These are phyloP conservation scores for Larimichthys crocea DNA, from an alignment of 2,113 vertebrate species.

Conservation along the genomic window DNA sequence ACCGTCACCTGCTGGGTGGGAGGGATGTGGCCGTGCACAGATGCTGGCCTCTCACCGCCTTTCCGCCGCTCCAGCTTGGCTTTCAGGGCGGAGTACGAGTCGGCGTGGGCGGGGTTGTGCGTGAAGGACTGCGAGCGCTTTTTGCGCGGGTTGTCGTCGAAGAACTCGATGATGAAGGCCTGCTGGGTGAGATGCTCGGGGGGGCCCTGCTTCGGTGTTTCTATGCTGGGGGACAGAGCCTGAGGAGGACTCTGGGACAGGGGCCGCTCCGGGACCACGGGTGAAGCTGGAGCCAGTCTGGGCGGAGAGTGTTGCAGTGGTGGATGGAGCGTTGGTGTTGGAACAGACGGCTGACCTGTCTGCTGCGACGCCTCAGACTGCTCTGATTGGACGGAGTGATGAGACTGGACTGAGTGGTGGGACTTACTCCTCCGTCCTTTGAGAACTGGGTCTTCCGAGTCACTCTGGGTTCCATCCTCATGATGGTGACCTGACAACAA, in stretches of 20 bases:
- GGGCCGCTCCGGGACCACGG: constrained; percentile 30
- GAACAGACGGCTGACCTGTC: not conserved
- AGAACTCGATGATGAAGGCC: constrained; percentile 98
- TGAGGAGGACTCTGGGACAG: constrained; percentile 61
- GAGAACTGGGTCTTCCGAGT: constrained; percentile 89
- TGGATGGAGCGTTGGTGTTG: constrained; percentile 28
- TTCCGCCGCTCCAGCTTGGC: constrained; percentile 89
- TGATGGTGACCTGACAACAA: constrained; percentile 89
- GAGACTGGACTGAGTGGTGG: constrained; percentile 59
- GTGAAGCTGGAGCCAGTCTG: constrained; percentile 26
- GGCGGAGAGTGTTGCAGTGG: constrained; percentile 59
- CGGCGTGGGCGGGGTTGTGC: constrained; percentile 86
- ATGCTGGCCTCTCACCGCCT: constrained; percentile 83
- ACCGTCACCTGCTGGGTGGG: constrained; percentile 77
- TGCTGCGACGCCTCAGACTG: constrained; percentile 48
- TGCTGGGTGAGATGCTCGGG: constrained; percentile 84
- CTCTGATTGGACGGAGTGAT: constrained; percentile 52
- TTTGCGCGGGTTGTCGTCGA: constrained; percentile 94
- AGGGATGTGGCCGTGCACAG: constrained; percentile 72
- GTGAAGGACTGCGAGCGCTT: constrained; percentile 98
- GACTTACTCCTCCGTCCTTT: constrained; percentile 78
- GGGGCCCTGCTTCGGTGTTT: constrained; percentile 20
- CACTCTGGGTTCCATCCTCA: constrained; percentile 96
- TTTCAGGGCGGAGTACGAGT: constrained; percentile 85
- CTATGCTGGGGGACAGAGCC: constrained; percentile 23